phyloP scores from a whole-genome alignment of 2,888 invertebrate genomes.

The Nomada lathburiana region DNA sequence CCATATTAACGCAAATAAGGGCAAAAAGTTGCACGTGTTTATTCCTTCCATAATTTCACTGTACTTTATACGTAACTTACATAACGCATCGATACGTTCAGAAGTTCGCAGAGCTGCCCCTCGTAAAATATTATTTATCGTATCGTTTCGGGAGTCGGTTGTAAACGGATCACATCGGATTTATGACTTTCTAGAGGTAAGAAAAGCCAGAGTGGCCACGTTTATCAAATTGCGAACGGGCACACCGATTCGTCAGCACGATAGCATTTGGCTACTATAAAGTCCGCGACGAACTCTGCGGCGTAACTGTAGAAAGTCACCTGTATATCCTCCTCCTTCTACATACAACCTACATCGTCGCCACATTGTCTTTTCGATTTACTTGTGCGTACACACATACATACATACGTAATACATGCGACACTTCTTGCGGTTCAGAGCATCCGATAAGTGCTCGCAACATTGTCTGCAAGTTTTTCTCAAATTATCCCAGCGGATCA shows the following conservation, averaged over 20 bases:
- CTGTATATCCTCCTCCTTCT: not conserved
- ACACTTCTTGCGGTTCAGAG: too few relatives aligned
- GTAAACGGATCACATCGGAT: conserved; percentile 17
- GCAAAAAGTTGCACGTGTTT: not conserved
- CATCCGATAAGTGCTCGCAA: too few relatives aligned
- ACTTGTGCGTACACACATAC: not conserved
- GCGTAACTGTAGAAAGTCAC: not conserved
- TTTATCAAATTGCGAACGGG: conserved; percentile 36
- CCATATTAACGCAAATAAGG: too few relatives aligned
- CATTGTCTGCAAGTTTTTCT: not conserved
- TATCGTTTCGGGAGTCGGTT: conserved; percentile 3
- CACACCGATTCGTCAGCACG: conserved; percentile 35
- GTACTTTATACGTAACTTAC: too few relatives aligned
- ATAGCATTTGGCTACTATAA: conserved; percentile 54
- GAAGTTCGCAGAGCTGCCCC: not conserved
- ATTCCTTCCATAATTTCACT: not conserved
- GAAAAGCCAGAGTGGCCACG: conserved; percentile 1
- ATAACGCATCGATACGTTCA: not conserved
- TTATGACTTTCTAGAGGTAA: conserved; percentile 25
- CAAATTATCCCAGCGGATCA: not conserved
- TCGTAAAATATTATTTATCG: conserved; percentile 25
- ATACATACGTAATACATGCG: too few relatives aligned
- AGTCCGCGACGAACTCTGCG: conserved; percentile 20
- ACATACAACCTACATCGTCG: not conserved
- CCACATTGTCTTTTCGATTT: conserved; percentile 1